A percentile compares a stretch with the other conserved stretches of the same genome.
Evolutionary conservation across 2,113 vertebrate genomes (phyloP).

Genomic region (Pteronura brasiliensis): DNA sequence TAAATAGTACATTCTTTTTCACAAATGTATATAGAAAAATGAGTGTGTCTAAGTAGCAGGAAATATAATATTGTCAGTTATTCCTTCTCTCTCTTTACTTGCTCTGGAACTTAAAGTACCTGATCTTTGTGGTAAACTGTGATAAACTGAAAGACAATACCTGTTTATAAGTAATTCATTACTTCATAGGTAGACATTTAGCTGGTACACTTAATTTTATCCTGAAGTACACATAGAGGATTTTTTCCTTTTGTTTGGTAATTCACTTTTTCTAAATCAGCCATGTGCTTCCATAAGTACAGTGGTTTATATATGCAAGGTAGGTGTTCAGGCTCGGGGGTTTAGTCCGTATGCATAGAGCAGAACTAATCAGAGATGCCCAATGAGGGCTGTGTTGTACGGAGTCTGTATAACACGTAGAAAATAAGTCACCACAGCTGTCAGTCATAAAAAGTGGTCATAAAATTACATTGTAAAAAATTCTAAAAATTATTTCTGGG

Average conservation of each 20-base stretch:
- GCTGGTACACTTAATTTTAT: neutral
- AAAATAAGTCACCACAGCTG: neutral
- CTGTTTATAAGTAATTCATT: neutral
- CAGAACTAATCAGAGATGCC: neutral
- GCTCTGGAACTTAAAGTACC: neutral
- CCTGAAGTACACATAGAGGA: neutral
- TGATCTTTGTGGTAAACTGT: neutral
- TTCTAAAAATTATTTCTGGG: neutral
- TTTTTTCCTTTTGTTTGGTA: neutral
- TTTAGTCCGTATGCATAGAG: neutral
- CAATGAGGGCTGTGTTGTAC: neutral
- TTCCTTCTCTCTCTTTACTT: neutral
- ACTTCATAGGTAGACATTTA: neutral
- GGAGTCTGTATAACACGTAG: neutral
- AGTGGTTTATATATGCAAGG: neutral
- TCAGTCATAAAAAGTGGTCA: neutral
- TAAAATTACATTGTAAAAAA: neutral
- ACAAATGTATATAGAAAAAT: neutral
- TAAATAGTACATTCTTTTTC: neutral
- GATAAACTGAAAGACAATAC: neutral
- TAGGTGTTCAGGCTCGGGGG: neutral
- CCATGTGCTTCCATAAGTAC: neutral
- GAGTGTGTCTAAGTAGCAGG: neutral
- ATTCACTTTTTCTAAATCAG: neutral
- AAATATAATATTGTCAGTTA: neutral